A percentile compares a stretch with the other conserved stretches of the same genome.
These are phyloP conservation scores for Microctenopoma steveboyesi DNA, from an alignment of 2,797 vertebrate genomes.

Conservation along the genomic window DNA sequence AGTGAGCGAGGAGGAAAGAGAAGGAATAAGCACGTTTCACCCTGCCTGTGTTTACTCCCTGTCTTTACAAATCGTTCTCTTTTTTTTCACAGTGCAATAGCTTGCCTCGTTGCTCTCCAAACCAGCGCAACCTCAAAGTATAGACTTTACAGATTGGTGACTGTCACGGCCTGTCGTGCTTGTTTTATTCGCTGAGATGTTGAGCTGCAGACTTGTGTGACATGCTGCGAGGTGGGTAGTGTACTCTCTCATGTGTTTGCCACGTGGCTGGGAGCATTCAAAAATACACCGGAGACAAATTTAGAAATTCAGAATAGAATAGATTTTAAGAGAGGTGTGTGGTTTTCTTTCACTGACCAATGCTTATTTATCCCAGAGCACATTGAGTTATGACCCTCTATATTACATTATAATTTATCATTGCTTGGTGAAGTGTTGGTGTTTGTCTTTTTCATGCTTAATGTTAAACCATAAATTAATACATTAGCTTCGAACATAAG, in stretches of 20 bases:
- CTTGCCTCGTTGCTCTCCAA: slow-evolving; percentile 63
- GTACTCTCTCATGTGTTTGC: slow-evolving; percentile 32
- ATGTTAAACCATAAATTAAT: too few species aligned
- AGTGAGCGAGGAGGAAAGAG: slow-evolving; percentile 48
- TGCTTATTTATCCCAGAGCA: neutral
- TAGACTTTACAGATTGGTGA: slow-evolving; percentile 55
- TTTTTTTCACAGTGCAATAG: slow-evolving; percentile 47
- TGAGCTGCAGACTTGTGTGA: slow-evolving; percentile 38
- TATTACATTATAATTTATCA: too few species aligned
- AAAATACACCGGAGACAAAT: slow-evolving; percentile 33
- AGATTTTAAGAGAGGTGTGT: slow-evolving; percentile 30
- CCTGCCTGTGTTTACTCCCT: slow-evolving; percentile 51
- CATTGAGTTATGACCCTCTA: too few species aligned
- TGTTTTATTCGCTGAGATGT: slow-evolving; percentile 57
- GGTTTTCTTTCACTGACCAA: slow-evolving; percentile 16
- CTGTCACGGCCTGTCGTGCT: slow-evolving; percentile 57
- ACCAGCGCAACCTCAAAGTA: slow-evolving; percentile 73
- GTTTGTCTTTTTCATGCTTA: neutral
- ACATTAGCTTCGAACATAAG: too few species aligned
- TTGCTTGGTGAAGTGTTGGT: too few species aligned
- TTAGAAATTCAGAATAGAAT: slow-evolving; percentile 41
- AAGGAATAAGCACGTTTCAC: slow-evolving; percentile 48
- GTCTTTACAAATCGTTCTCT: slow-evolving; percentile 42
- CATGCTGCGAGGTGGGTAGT: slow-evolving; percentile 23
- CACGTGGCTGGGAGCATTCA: slow-evolving; percentile 33